Conservation (phyloP, 1,140 invertebrate genomes). For the Schlechtendalia chinensis region DNA sequence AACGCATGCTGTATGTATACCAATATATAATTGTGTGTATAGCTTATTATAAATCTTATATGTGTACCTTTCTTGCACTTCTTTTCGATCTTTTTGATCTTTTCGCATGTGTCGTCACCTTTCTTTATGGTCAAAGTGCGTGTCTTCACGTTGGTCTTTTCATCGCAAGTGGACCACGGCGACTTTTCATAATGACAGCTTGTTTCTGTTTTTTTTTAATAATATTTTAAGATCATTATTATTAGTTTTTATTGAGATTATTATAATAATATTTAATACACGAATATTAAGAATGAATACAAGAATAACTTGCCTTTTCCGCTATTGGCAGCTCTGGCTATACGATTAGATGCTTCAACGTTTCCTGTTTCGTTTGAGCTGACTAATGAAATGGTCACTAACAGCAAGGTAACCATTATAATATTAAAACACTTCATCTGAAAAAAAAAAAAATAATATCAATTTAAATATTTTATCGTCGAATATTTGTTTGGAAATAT, state of each 20-base stretch:
- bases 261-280: not conserved
- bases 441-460: slow-evolving; percentile 1
- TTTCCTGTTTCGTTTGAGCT: slow-evolving; percentile 9
- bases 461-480: not conserved
- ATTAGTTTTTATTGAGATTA: not conserved
- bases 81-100: slow-evolving; percentile 81
- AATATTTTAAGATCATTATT: not conserved
- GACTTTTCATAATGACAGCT: slow-evolving; percentile 79
- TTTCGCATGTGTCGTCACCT: slow-evolving; percentile 75
- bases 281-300: not conserved
- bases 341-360: slow-evolving; percentile 4
- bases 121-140: slow-evolving; percentile 75
- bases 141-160: slow-evolving; percentile 74
- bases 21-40: not conserved
- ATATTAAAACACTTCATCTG: slow-evolving; percentile 44
- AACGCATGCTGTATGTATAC: not conserved
- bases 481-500: not conserved
- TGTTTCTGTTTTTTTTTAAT: slow-evolving; percentile 54
- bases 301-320: slow-evolving; percentile 13
- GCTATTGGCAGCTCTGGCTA: slow-evolving; percentile 9
- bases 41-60: not conserved
- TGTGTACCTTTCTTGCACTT: slow-evolving; percentile 81
- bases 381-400: slow-evolving; percentile 30
- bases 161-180: slow-evolving; percentile 81
- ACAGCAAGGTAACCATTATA: slow-evolving; percentile 16